Percentiles rank a stretch among this genome's conserved stretches.
phyloP scores from a whole-genome alignment of 2,113 vertebrate species.

The Bombycilla garrulus region DNA sequence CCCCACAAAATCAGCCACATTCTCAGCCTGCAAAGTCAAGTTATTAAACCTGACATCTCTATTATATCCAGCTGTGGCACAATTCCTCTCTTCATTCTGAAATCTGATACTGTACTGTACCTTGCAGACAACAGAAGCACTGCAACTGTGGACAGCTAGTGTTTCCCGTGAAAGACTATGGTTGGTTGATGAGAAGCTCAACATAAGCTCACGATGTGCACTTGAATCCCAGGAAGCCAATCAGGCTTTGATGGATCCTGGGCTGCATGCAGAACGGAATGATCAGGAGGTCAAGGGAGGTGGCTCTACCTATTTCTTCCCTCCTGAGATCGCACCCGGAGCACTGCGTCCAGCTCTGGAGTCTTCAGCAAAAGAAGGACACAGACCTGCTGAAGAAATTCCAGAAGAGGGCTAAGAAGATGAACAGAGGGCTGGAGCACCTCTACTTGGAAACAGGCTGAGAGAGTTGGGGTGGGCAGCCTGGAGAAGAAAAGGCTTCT shows the following conservation, averaged over 20 bases:
- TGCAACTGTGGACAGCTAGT: background rate
- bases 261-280: background rate
- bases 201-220: background rate
- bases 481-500: background rate
- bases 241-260: background rate
- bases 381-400: background rate
- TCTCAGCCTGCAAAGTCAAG: slow-evolving; percentile 42
- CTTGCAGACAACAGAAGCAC: background rate
- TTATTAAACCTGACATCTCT: slow-evolving; percentile 66
- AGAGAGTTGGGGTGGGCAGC: background rate
- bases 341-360: background rate
- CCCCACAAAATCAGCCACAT: slow-evolving; percentile 53
- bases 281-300: background rate
- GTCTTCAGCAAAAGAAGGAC: background rate
- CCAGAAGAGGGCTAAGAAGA: background rate
- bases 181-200: no score
- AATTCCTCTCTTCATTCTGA: slow-evolving; percentile 16
- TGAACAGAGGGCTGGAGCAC: background rate
- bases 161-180: background rate
- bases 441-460: background rate
- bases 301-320: background rate
- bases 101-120: background rate
- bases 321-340: no score
- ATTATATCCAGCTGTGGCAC: slow-evolving; percentile 36
- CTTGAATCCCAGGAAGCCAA: background rate